Evolutionary conservation across 2,888 invertebrate species (phyloP).

Genomic region (Phengaris alcon): DNA sequence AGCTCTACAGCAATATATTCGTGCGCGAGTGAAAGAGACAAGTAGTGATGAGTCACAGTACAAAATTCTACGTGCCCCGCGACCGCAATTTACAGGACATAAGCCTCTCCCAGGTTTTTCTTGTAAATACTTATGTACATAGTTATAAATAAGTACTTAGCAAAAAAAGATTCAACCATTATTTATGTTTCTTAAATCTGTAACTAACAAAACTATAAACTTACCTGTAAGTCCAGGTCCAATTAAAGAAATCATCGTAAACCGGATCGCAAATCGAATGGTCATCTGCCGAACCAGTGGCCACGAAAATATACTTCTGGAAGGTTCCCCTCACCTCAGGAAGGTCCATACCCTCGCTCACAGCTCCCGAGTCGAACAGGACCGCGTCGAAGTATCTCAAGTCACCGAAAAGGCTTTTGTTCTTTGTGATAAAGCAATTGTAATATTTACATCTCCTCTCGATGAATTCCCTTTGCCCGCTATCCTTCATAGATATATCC

Average conservation of each 20-base stretch:
- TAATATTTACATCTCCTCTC: constrained; percentile 46
- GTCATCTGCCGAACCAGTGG: constrained; percentile 61
- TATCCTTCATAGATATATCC: constrained; percentile 45
- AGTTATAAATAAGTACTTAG: no score
- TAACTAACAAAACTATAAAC: constrained; percentile 7
- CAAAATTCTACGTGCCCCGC: no score
- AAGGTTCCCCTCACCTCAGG: constrained; percentile 47
- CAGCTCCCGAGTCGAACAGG: constrained; percentile 56
- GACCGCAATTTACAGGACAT: no score
- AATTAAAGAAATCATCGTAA: constrained; percentile 64
- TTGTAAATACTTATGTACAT: no score
- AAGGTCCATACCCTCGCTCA: constrained; percentile 41
- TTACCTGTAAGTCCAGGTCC: constrained; percentile 71
- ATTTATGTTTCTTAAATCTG: no score
- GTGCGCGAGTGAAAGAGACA: no score
- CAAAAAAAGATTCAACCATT: neutral
- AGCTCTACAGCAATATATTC: no score
- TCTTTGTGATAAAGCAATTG: constrained; percentile 62
- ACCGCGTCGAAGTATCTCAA: constrained; percentile 61
- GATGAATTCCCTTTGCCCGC: constrained; percentile 53
- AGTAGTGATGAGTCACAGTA: no score
- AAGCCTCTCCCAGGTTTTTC: no score
- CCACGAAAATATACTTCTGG: constrained; percentile 66
- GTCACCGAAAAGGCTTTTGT: constrained; percentile 52
- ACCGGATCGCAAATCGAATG: constrained; percentile 56